Base-by-base conservation (phyloP, 2,888 invertebrate species). In the Elegia similella region DNA sequence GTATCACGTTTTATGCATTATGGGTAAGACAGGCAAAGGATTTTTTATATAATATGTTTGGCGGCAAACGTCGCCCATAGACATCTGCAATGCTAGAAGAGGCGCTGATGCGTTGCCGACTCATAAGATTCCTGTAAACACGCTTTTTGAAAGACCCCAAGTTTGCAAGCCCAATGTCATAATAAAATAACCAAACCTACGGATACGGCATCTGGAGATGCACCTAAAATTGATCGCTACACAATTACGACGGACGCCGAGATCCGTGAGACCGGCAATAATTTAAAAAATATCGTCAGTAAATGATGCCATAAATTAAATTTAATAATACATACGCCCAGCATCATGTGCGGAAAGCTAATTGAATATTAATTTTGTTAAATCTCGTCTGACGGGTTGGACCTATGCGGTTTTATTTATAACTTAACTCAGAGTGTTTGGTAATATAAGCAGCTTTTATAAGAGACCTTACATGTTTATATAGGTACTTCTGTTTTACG, bases 361-460 rank as follows among this genome's bases (percentile, higher is more conserved):
- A 91, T 90, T 90, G 91, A 90, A 89, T 90, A 88, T 91, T 91
- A 90, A 91, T 88, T 88, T 89, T 77, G 84, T 80, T 86, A 88
- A 90, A 90, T 90, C 90, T 86, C 82, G 85, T 80, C 67, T 67
- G 78, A 83, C 88, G 69, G 86, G 82, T 87, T 78, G 56, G 44
- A 50, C 54, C 55, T 63, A 62, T 62, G 50, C 13, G 50, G 50
- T 50, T 50, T 83, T 83, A 86, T 85, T 85, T 87, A 84, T 88
- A 84, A 82, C 82, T 84, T 84, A 80, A 82, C 81, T 82, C 68
- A 65, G 66, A 63, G 63, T 69, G 71, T 74, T 71, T 75, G 69
- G 71, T 69, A 72, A 76, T 72, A 73, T 68, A 55, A 60, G 61
- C 60, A 69, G 65, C 64, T 63, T 70, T 75, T 71, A 73, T 73